Percentiles rank a stretch among this genome's conserved stretches.
These are phyloP conservation scores for Dromiciops gliroides DNA, from an alignment of 2,113 vertebrate genomes.

Conservation along the genomic window DNA sequence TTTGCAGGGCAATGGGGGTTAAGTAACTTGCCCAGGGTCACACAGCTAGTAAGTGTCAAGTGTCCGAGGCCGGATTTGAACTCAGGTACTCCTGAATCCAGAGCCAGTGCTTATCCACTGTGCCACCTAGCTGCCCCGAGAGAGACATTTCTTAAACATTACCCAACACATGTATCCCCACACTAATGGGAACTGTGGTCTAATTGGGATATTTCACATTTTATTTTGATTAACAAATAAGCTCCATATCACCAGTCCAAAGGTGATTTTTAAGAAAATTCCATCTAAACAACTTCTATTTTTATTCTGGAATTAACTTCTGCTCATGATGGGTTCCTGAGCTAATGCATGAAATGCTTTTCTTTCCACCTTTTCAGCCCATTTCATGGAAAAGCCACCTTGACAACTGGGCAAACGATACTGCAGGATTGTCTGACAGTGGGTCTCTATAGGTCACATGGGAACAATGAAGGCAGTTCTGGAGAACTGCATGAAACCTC, in stretches of 20 bases:
- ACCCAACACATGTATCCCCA: not conserved
- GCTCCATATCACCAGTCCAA: not conserved
- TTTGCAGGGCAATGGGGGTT: no score
- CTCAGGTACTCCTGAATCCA: no score
- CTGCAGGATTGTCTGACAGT: conserved; percentile 30
- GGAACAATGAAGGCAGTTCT: conserved; percentile 49
- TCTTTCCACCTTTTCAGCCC: conserved; percentile 11
- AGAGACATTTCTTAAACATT: not conserved
- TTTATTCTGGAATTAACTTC: conserved; percentile 26
- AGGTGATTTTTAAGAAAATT: not conserved
- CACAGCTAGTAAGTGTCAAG: no score
- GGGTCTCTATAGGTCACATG: conserved; percentile 34
- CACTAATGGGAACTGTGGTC: not conserved
- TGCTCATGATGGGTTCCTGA: not conserved
- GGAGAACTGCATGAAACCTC: not conserved
- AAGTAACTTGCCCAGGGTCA: no score
- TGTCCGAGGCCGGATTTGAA: no score
- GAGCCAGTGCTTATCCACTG: no score
- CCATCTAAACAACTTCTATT: conserved; percentile 24
- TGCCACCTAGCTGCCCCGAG: no score
- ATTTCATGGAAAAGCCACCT: conserved; percentile 35
- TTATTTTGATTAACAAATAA: not conserved
- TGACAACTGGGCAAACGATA: conserved; percentile 47
- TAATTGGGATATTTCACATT: not conserved
- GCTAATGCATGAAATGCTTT: not conserved